Percentiles rank a stretch among this genome's conserved stretches.
Evolutionary conservation across 2,888 invertebrate genomes (phyloP).

Genomic region (Lottia scabra): DNA sequence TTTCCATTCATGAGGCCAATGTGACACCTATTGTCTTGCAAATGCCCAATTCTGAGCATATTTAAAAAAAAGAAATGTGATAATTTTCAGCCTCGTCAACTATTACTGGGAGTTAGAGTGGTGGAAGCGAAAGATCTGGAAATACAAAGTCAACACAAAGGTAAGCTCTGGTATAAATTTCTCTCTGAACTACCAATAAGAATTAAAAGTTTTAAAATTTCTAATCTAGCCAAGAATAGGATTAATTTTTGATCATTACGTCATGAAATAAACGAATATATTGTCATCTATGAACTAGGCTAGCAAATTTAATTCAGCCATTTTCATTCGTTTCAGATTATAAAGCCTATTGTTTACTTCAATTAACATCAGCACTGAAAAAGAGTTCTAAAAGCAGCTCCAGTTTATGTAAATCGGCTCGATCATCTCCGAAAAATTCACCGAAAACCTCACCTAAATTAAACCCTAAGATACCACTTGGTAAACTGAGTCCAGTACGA

Average conservation of each 20-base stretch:
- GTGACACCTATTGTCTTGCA: no score
- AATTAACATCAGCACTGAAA: background rate
- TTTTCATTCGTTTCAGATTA: conserved; percentile 26
- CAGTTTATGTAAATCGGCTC: background rate
- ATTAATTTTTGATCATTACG: no score
- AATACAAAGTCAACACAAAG: background rate
- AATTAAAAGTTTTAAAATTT: no score
- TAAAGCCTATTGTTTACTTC: conserved; percentile 50
- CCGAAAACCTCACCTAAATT: conserved; percentile 28
- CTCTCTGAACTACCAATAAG: no score
- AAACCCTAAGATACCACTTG: conserved; percentile 37
- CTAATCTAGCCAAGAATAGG: no score
- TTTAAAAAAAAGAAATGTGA: no score
- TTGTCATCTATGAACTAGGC: no score
- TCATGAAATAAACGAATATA: no score
- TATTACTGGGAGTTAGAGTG: conserved; percentile 38
- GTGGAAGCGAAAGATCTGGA: conserved; percentile 10
- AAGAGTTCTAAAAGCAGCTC: conserved; percentile 11
- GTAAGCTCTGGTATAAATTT: background rate
- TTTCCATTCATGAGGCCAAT: no score
- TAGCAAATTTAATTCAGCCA: background rate
- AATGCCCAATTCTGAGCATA: no score
- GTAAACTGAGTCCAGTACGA: conserved; percentile 8
- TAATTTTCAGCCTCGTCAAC: conserved; percentile 32
- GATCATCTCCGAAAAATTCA: conserved; percentile 8